Evolutionary conservation across 1,140 invertebrate genomes (phyloP), one percentile per base, ranked within the genome.

Genomic region (Drosophila ambigua): DNA sequence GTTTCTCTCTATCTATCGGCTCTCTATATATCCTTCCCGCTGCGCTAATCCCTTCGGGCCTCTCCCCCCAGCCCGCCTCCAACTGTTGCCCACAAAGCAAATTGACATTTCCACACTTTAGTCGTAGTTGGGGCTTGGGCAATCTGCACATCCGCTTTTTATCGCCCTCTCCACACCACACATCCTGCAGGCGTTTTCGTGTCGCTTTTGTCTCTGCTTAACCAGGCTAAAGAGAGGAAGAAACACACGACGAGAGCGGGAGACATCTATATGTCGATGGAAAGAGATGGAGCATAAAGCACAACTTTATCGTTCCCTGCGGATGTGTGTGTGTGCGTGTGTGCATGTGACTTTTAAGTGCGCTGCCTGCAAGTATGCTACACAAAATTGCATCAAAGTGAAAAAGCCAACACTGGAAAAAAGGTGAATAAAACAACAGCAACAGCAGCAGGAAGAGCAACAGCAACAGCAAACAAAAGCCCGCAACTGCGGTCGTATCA

Each of bases 51-150:
- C 23, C 11, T 26, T 28, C 13, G n/a, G 8, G 46, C 23, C 9
- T 45, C 28, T 51, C 5, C 23, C 46, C 26, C 11, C 15, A 15
- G n/a, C 5, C 20, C 26, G n/a, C 5, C 13, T 16, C 16, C 60
- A 15, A 26, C 52, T 45, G 31, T 48, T 52, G 72, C 57, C 69
- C 69, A 51, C 69, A 63, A 79, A 87, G 74, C 82, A 87, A 85
- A 85, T 85, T 85, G 81, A 85, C 81, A 85, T 85, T 87, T 85
- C 75, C 81, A 85, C 81, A 85, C 82, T 87, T 84, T 84, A 67
- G 72, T 53, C 59, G 48, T 59, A 44, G 68, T 49, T 50, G 72
- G 51, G 58, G 72, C 72, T 79, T 59, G 62, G 50, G 41, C 73
- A 84, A 84, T 84, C 81, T 85, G 64, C 82, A 87, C 82, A 81